Base-by-base conservation (phyloP, 2,888 invertebrate species). In the Clitarchus hookeri region DNA sequence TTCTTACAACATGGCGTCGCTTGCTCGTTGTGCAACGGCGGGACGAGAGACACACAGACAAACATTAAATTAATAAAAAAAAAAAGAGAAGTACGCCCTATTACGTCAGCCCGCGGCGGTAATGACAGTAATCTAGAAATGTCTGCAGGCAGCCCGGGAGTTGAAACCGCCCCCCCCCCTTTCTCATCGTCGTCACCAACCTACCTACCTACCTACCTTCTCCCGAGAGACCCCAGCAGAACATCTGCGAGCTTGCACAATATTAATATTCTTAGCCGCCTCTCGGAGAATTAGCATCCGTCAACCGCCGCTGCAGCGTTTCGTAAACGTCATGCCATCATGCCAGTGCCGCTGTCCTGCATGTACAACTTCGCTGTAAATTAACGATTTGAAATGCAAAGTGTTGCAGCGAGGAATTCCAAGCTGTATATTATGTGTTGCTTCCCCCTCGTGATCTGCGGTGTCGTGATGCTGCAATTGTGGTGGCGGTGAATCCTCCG, bases 91-190 rank as follows among this genome's bases (percentile, higher is more conserved):
- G 53, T 65, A 23, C 65, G 23, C 65, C 65, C 13, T 65, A 65
- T 65, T 65, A n/a, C 65, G 65, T 65, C 65, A 65, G 65, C 65
- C 65, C 65, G 65, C n/a, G 65, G 65, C n/a, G 8, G 65, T 65
- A 65, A 65, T 65, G 3, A 65, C 65, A 65, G 65, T 65, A 65
- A 65, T 65, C 65, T 65, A 65, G 65, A 65, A 65, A 65, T 65
- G 65, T 65, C n/a, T 65, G 65, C 19, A 23, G 65, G 65, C 65
- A 23, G 8, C 23, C 19, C 23, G 23, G 8, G 23, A 23, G 65
- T 16, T 8, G 65, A 23, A 23, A 8, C 11, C 23, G 16, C 65
- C 65, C 65, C 65, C 65, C 16, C n/a, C 65, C 65, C 65, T 23
- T 16, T 65, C 65, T 65, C 6, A 8, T 16, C 11, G 16, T 19